phyloP scores from a whole-genome alignment of 2,797 vertebrate species.

The Perodicticus potto region DNA sequence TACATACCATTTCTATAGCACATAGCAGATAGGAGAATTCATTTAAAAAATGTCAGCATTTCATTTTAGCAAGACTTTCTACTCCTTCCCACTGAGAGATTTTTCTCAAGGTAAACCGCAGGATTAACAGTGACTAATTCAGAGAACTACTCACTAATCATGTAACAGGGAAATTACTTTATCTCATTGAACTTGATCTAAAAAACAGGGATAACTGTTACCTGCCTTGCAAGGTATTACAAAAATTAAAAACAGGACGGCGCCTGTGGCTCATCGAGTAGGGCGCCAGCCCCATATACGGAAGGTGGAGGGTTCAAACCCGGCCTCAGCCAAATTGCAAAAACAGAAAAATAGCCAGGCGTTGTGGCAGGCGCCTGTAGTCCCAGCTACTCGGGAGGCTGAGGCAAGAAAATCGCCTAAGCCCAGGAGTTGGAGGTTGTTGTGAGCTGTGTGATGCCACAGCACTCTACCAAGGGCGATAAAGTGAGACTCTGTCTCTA shows the following conservation, averaged over 20 bases:
- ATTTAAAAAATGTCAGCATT: not conserved
- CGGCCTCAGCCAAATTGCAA: too few species aligned
- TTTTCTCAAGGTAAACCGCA: slow-evolving; percentile 3
- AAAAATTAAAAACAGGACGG: not conserved
- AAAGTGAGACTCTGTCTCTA: too few species aligned
- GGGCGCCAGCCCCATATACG: too few species aligned
- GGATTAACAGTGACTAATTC: slow-evolving; percentile 27
- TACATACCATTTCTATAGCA: slow-evolving; percentile 37
- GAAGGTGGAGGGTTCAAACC: too few species aligned
- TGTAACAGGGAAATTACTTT: not conserved
- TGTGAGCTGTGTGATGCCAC: too few species aligned
- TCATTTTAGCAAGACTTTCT: slow-evolving; percentile 52
- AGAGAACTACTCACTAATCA: not conserved
- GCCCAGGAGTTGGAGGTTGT: too few species aligned
- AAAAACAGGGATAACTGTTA: not conserved
- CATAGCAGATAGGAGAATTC: not conserved
- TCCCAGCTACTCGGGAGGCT: too few species aligned
- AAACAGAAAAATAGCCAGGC: too few species aligned
- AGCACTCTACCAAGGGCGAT: too few species aligned
- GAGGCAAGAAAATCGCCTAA: too few species aligned
- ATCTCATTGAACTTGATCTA: not conserved
- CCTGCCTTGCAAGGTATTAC: not conserved
- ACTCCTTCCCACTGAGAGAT: not conserved
- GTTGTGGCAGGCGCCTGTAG: too few species aligned
- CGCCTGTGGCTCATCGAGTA: too few species aligned